Percentiles rank a stretch among this genome's conserved stretches.
Evolutionary conservation across 64 coral and sea anemone species (phyloP).

Genomic region (Stichodactyla helianthus): DNA sequence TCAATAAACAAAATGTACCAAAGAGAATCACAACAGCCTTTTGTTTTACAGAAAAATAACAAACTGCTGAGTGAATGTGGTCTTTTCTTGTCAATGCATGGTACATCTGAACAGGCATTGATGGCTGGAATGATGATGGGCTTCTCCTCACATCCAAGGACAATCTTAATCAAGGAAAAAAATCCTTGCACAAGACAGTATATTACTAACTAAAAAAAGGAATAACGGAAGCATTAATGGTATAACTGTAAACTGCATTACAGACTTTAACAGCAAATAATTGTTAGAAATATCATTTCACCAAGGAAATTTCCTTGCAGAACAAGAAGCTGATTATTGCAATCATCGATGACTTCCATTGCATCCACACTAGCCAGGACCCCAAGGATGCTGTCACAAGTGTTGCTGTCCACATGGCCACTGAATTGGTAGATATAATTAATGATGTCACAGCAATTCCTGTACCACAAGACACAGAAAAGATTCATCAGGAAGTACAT

Average conservation of each 20-base stretch:
- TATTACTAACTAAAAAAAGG: not conserved
- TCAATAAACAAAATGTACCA: no score
- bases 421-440: conserved; percentile 6
- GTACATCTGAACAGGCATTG: not conserved
- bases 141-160: not conserved
- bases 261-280: no score
- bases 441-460: not conserved
- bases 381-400: conserved; percentile 22
- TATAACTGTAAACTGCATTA: no score
- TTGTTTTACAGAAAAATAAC: conserved; percentile 17
- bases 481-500: not conserved
- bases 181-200: not conserved
- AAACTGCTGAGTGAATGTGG: not conserved
- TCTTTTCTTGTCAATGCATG: not conserved
- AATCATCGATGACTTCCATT: conserved; percentile 46
- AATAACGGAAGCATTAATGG: not conserved
- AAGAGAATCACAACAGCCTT: no score
- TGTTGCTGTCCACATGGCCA: conserved; percentile 24
- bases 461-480: not conserved
- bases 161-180: not conserved
- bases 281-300: no score
- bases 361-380: conserved; percentile 28
- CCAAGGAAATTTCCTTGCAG: no score
- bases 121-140: not conserved
- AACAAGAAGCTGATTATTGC: conserved; percentile 27